Conservation (phyloP, 2,797 vertebrate genomes). For the Novumbra hubbsi region DNA sequence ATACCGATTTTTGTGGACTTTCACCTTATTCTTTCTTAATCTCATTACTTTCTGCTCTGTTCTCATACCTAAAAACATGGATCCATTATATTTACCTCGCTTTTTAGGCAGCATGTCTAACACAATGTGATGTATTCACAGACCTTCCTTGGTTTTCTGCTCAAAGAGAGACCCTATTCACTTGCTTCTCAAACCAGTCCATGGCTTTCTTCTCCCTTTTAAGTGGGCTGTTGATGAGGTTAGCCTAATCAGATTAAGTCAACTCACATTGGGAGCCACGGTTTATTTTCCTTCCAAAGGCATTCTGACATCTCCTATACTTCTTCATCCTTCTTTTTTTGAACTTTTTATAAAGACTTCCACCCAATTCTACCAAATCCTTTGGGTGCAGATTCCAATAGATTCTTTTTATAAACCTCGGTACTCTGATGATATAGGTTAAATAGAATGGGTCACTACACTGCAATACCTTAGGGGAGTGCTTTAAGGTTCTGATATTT, state of each 20-base stretch:
- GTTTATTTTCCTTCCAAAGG: constrained; percentile 90
- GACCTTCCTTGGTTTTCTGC: constrained; percentile 73
- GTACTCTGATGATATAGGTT: constrained; percentile 80
- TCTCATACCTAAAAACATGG: constrained; percentile 76
- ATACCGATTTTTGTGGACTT: constrained; percentile 56
- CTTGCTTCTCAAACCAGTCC: constrained; percentile 75
- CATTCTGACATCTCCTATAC: constrained; percentile 84
- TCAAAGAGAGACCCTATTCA: constrained; percentile 68
- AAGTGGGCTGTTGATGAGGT: constrained; percentile 89
- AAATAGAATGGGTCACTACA: constrained; percentile 90
- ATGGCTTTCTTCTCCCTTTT: constrained; percentile 83
- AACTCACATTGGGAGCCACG: constrained; percentile 84
- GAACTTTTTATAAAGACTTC: constrained; percentile 80
- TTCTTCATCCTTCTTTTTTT: constrained; percentile 76
- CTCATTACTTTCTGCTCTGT: constrained; percentile 72
- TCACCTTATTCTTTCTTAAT: constrained; percentile 70
- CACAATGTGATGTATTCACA: constrained; percentile 81
- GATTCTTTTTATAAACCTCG: constrained; percentile 80
- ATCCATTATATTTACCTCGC: constrained; percentile 80
- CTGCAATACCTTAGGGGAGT: constrained; percentile 75
- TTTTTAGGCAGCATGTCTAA: constrained; percentile 78
- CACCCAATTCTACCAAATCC: constrained; percentile 56
- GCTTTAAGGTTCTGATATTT: constrained; percentile 83
- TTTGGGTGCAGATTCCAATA: constrained; percentile 81
- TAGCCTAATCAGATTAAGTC: constrained; percentile 97